Percentiles rank a stretch among this genome's conserved stretches.
phyloP scores from a whole-genome alignment of 1,140 invertebrate species.

The Eumaeus atala region DNA sequence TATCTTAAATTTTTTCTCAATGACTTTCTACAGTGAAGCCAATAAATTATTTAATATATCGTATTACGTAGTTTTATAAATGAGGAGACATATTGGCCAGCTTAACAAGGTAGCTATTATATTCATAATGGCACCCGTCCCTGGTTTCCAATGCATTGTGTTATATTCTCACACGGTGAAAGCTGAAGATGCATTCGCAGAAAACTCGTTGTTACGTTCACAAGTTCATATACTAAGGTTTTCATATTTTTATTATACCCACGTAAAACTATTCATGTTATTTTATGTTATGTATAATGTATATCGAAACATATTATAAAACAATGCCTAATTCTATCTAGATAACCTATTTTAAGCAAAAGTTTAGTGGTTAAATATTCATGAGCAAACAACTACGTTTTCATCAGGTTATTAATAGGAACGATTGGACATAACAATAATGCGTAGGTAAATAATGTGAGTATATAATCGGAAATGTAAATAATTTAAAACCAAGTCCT shows the following conservation, averaged over 20 bases:
- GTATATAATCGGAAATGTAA: too few relatives aligned
- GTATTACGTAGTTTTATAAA: slow-evolving; percentile 8
- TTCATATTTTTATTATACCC: slow-evolving; percentile 9
- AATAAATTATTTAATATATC: neutral
- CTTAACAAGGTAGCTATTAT: slow-evolving; percentile 4
- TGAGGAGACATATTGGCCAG: slow-evolving; percentile 4
- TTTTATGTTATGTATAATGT: too few relatives aligned
- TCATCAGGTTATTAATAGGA: too few relatives aligned
- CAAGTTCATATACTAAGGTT: slow-evolving; percentile 15
- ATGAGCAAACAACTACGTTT: too few relatives aligned
- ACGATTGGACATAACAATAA: too few relatives aligned
- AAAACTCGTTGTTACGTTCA: slow-evolving; percentile 15
- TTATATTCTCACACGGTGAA: slow-evolving; percentile 25
- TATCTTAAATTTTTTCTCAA: neutral
- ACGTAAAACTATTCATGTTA: too few relatives aligned
- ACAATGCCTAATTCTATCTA: too few relatives aligned
- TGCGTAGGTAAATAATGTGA: too few relatives aligned
- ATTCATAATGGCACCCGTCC: slow-evolving; percentile 12
- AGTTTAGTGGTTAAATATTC: too few relatives aligned
- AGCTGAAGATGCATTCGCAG: slow-evolving; percentile 20
- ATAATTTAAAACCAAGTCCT: too few relatives aligned
- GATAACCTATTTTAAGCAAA: too few relatives aligned
- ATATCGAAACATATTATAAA: too few relatives aligned
- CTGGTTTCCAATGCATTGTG: slow-evolving; percentile 21
- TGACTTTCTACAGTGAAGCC: neutral